Base-by-base conservation (phyloP, 2,888 invertebrate genomes). In the Athripsodes cinereus region DNA sequence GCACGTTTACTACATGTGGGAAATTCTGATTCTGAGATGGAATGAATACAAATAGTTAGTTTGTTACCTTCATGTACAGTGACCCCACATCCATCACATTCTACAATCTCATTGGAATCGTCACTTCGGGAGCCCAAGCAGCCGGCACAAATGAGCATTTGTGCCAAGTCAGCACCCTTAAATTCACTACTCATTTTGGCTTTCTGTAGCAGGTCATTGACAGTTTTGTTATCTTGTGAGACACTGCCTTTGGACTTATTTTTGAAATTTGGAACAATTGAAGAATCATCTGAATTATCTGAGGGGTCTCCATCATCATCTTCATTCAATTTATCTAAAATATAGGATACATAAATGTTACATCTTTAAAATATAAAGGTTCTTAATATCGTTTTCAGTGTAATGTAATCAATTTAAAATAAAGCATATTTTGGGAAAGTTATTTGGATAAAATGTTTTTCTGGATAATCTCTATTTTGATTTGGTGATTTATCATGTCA, bases 61-160 rank as follows among this genome's bases (percentile, higher is more conserved):
- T 10, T 10, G 18, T 10, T 72, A 87, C 88, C 95, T 83, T 97
- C 97, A 75, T 97, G 97, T 2, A 97, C 96, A 46, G 94, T 92
- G 3, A 96, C 91, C 2, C 95, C 95, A 75, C 97, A 97, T 20
- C 92, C 90, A 76, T 97, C 97, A 74, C 97, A 97, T 74, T 96
- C 96, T 0, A 97, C 92, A 66, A 97, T 95, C 75, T 97, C 97
- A 77, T 97, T 96, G 57, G 90, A 84, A 66, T 92, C 92, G 75
- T 93, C 94, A 73, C 93, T 95, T 66, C 88, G 84, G 65, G 96
- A 96, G 1, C 96, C 95, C 54, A 96, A 78, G 70, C 97, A 97
- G 1, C 94, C 94, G 67, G 92, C 90, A 70, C 96, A 96, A 64
- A 96, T 92, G 52, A 91, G 75, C 66, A 93, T 83, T 70, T 87